phyloP scores from a whole-genome alignment of 2,888 invertebrate genomes.

The Cartodere bifasciata region DNA sequence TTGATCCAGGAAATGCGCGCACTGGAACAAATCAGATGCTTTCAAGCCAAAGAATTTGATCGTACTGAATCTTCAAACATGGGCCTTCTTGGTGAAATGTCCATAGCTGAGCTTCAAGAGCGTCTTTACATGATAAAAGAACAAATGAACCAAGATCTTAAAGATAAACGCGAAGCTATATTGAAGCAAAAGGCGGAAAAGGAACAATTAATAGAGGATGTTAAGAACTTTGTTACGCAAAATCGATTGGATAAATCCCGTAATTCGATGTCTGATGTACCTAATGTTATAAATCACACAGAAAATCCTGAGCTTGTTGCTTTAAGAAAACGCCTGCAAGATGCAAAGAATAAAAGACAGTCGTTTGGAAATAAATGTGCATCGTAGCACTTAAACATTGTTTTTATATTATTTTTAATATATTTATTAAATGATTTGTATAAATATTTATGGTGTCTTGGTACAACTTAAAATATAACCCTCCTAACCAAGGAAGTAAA shows the following conservation, averaged over 20 bases:
- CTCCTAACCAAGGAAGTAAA: too few relatives aligned
- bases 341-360: constrained; percentile 41
- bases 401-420: too few relatives aligned
- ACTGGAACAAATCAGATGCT: constrained; percentile 26
- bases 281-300: constrained; percentile 18
- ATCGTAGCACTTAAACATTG: too few relatives aligned
- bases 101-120: constrained; percentile 48
- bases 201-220: constrained; percentile 37
- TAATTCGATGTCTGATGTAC: constrained; percentile 19
- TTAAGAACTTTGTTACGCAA: constrained; percentile 35
- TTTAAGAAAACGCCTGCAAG: constrained; percentile 38
- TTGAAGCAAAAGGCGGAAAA: constrained; percentile 35
- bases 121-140: constrained; percentile 39
- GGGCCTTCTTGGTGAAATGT: constrained; percentile 52
- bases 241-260: constrained; percentile 32
- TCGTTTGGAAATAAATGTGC: too few relatives aligned
- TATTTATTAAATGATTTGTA: too few relatives aligned
- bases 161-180: constrained; percentile 37
- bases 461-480: too few relatives aligned
- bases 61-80: constrained; percentile 44
- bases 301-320: constrained; percentile 36
- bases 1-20: constrained; percentile 34
- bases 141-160: constrained; percentile 40
- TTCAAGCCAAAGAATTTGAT: constrained; percentile 41
- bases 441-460: too few relatives aligned